Base-by-base conservation (phyloP, 2,888 invertebrate species). In the Drosophila multiciliata region DNA sequence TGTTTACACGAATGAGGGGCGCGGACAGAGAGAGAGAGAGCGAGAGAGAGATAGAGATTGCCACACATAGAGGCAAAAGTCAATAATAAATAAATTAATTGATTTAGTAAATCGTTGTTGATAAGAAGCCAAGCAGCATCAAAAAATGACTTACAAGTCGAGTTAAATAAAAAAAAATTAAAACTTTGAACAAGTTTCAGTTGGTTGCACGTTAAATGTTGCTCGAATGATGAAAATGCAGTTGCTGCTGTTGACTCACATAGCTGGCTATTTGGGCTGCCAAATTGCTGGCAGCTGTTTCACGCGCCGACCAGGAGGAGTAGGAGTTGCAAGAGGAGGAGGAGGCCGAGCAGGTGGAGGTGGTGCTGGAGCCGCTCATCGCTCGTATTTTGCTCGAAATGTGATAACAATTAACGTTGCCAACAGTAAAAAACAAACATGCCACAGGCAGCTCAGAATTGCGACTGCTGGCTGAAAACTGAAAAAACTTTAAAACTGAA, bases 191-290 rank as follows among this genome's bases (percentile, higher is more conserved):
- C 73, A 57, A 78, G 79, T 73, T 61, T 64, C 68, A 78, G 74
- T 78, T 68, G 74, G 79, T 11, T 78, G 75, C 73, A 54, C 53
- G 57, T 62, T 61, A 29, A 38, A 36, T 52, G 29, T 68, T 54
- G 38, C 45, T 40, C 15, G 29, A 40, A 42, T 53, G 68, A 58
- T 62, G 54, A 9, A 8, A n/a, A 8, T 33, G 45, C n/a, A 62
- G 70, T 26, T 58, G 60, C 20, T 48, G n/a, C 5, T n/a, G 53
- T 66, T 78, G 80, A 91, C 91, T 76, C 82, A 91, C 91, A 89
- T 91, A 91, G 86, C 83, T 90, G 49, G 91, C 87, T 64, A 92
- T 91, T 82, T 87, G 83, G 77, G 88, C 83, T 67, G 92, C 91
- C 81, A 91, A 81, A 64, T 79, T 57, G 52, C 71, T 77, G 63